Percentiles rank a stretch among this genome's conserved stretches.
phyloP scores from a whole-genome alignment of 2,113 vertebrate species.

The Raja brachyura region DNA sequence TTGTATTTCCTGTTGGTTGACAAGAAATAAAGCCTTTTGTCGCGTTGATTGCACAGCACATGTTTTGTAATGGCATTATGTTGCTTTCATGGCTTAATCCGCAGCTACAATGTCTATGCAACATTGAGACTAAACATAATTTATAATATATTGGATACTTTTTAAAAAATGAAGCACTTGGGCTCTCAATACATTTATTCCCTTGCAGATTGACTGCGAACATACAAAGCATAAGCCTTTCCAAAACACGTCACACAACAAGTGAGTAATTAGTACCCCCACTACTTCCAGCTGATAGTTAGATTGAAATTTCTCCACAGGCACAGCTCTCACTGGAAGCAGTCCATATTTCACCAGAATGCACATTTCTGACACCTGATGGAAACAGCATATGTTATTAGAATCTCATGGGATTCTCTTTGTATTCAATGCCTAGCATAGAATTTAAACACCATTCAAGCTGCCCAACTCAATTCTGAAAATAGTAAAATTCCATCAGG shows the following conservation, averaged over 20 bases:
- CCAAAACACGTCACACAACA: neutral
- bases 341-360: constrained; percentile 17
- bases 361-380: constrained; percentile 27
- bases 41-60: too few relatives aligned
- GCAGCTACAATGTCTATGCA: neutral
- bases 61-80: too few relatives aligned
- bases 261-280: constrained; percentile 26
- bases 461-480: neutral
- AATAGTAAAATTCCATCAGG: neutral
- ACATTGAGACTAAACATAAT: neutral
- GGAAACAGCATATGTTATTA: neutral
- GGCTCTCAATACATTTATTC: neutral
- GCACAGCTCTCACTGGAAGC: neutral
- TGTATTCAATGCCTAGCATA: neutral
- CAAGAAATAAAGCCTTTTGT: too few relatives aligned
- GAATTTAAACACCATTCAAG: neutral
- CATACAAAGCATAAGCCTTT: neutral
- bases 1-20: neutral
- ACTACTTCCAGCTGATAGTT: neutral
- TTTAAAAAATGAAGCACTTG: neutral
- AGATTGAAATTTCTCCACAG: constrained; percentile 34
- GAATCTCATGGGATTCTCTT: neutral
- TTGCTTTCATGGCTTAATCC: too few relatives aligned
- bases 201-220: neutral
- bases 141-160: neutral